Percentiles rank a stretch among this genome's conserved stretches.
These are phyloP conservation scores for Diphyllodes magnificus DNA, from an alignment of 2,113 vertebrate species.

Conservation along the genomic window DNA sequence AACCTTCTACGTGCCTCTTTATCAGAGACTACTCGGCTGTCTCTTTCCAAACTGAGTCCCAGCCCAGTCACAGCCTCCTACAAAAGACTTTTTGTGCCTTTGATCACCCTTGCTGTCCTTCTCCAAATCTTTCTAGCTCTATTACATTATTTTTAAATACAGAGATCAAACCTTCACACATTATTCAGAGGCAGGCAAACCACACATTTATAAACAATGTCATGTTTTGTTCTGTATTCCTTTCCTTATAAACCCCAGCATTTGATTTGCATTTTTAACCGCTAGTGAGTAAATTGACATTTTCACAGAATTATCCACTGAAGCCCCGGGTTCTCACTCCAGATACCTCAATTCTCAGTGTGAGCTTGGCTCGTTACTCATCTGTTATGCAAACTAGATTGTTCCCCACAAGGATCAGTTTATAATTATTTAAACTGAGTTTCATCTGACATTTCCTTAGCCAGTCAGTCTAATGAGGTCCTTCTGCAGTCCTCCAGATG, in stretches of 20 bases:
- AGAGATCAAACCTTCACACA: neutral
- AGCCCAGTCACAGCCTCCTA: neutral
- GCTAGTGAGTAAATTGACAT: neutral
- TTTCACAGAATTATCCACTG: neutral
- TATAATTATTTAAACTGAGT: neutral
- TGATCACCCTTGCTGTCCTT: neutral
- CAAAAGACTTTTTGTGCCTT: neutral
- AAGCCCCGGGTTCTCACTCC: neutral
- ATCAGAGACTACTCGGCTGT: neutral
- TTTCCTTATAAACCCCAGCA: neutral
- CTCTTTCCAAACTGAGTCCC: neutral
- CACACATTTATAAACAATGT: neutral
- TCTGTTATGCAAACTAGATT: neutral
- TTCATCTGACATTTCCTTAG: neutral
- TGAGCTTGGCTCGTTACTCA: neutral
- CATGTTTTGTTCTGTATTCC: neutral
- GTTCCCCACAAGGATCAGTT: neutral
- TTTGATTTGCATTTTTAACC: neutral
- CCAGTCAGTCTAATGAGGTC: neutral
- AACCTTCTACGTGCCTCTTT: neutral
- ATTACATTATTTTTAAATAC: neutral
- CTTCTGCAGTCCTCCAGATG: neutral
- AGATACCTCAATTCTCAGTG: neutral
- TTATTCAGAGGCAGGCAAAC: neutral
- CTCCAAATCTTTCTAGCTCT: neutral